These are phyloP conservation scores for Leptodactylus fallax DNA, from an alignment of 2,797 vertebrate genomes.

Conservation along the genomic window DNA sequence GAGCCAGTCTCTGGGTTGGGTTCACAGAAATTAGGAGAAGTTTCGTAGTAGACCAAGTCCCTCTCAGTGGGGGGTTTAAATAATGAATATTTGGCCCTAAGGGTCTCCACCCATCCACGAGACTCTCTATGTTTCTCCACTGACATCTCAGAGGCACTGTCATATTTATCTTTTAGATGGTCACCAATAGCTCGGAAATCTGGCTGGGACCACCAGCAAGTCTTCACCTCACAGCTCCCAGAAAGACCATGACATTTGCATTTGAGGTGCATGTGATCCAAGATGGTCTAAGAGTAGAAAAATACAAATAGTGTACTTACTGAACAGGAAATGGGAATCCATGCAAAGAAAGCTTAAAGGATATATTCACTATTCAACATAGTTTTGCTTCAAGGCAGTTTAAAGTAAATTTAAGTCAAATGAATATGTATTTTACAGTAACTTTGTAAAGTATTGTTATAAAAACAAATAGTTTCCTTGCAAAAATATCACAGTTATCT, in stretches of 20 bases:
- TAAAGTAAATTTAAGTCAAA: too few relatives aligned
- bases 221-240: slow-evolving; percentile 97
- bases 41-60: slow-evolving; percentile 96
- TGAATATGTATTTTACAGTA: too few relatives aligned
- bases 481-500: too few relatives aligned
- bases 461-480: too few relatives aligned
- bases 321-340: too few relatives aligned
- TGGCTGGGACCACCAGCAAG: slow-evolving; percentile 97
- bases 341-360: too few relatives aligned
- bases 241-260: slow-evolving; percentile 98
- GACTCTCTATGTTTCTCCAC: slow-evolving; percentile 97
- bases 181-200: slow-evolving; percentile 95
- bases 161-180: slow-evolving; percentile 97
- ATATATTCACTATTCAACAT: too few relatives aligned
- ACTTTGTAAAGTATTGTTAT: too few relatives aligned
- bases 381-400: too few relatives aligned
- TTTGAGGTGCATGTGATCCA: slow-evolving; percentile 97
- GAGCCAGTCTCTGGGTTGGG: slow-evolving; percentile 94
- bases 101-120: slow-evolving; percentile 93
- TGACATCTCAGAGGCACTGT: slow-evolving; percentile 98
- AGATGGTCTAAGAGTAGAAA: slow-evolving; percentile 84
- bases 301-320: neutral
- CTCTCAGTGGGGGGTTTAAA: slow-evolving; percentile 96
- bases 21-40: slow-evolving; percentile 96
- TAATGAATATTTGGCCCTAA: slow-evolving; percentile 93